Percentiles rank a stretch among this genome's conserved stretches.
These are phyloP conservation scores for Lordiphosa mommai DNA, from an alignment of 1,140 invertebrate species.

Conservation along the genomic window DNA sequence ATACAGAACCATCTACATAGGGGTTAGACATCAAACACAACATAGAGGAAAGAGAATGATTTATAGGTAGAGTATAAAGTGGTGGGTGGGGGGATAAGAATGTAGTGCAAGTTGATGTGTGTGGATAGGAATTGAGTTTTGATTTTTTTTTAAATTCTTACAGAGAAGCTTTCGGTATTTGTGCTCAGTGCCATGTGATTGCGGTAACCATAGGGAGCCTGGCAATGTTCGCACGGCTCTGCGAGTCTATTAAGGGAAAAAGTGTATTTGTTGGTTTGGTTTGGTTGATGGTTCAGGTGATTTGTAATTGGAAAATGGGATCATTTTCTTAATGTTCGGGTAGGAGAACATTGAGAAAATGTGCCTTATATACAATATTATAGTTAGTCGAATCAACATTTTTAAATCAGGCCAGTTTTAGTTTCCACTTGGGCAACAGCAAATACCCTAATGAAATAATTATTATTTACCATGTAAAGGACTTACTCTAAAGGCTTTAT, in stretches of 20 bases:
- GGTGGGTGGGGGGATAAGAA: neutral
- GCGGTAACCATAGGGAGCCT: constrained; percentile 84
- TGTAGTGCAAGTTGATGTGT: neutral
- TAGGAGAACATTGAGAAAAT: too few species aligned
- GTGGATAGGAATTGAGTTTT: neutral
- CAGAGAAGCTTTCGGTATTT: constrained; percentile 82
- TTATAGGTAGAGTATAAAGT: neutral
- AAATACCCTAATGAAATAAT: too few species aligned
- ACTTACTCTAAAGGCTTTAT: too few species aligned
- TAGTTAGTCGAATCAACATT: too few species aligned
- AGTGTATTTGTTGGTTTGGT: constrained; percentile 10
- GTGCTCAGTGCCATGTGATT: constrained; percentile 83
- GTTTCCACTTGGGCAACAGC: too few species aligned
- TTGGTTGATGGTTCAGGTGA: constrained; percentile 11
- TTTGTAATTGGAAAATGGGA: too few species aligned
- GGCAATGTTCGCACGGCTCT: constrained; percentile 81
- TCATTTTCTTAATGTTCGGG: too few species aligned
- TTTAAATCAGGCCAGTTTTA: too few species aligned
- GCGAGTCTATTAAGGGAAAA: constrained; percentile 45
- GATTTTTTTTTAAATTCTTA: constrained; percentile 64
- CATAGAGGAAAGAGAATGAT: neutral
- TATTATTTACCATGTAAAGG: too few species aligned
- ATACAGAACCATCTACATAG: neutral
- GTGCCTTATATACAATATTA: too few species aligned
- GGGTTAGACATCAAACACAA: neutral